These are phyloP conservation scores for Bombus balteatus DNA, from an alignment of 1,140 invertebrate species.

Conservation along the genomic window DNA sequence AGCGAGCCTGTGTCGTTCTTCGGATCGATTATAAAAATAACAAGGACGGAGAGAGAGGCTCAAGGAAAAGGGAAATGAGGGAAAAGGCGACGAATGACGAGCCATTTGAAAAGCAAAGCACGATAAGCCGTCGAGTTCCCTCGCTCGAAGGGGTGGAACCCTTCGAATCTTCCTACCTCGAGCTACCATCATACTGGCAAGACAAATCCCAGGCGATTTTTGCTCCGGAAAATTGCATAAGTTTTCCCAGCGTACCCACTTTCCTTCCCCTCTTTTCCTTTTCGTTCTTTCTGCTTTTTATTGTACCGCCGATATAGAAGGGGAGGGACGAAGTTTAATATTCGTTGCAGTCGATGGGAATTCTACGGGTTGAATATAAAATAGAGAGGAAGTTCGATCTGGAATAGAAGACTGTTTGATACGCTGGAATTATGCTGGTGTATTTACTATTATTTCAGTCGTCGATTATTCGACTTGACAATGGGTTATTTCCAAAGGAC, in stretches of 20 bases:
- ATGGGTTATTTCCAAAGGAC: not conserved
- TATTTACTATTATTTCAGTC: not conserved
- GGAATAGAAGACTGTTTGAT: not conserved
- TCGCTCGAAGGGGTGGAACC: constrained; percentile 3
- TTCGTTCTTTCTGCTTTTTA: not conserved
- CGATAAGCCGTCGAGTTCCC: constrained; percentile 32
- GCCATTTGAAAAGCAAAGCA: constrained; percentile 51
- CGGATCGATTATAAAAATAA: constrained; percentile 40
- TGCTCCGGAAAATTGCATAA: constrained; percentile 27
- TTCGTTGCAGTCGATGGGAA: constrained; percentile 12
- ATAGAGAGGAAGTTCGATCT: not conserved
- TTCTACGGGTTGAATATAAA: not conserved
- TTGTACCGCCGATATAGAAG: not conserved
- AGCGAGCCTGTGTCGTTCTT: not conserved
- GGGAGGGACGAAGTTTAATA: not conserved
- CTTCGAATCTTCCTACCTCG: constrained; percentile 30
- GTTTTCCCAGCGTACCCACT: constrained; percentile 8
- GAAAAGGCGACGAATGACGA: constrained; percentile 37
- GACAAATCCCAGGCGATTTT: constrained; percentile 44
- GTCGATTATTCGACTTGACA: not conserved
- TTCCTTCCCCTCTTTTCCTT: not conserved
- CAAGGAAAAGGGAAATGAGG: constrained; percentile 7
- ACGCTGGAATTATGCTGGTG: not conserved
- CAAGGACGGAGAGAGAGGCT: not conserved
- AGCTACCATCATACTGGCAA: constrained; percentile 15